phyloP scores from a whole-genome alignment of 2,797 vertebrate species.

The Sebastes itinus region DNA sequence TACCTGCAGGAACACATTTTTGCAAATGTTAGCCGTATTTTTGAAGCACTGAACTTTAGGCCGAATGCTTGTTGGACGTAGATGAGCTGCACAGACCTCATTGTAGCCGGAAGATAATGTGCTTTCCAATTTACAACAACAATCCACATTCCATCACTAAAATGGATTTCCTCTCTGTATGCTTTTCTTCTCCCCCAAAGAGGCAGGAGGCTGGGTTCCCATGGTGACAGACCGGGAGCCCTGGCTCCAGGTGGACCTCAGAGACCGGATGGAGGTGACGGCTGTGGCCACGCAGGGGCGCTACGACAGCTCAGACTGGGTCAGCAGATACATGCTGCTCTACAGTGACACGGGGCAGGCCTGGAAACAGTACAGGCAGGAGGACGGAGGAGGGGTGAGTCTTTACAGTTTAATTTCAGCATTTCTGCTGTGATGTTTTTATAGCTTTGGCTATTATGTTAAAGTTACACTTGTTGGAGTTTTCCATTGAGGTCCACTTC shows the following conservation, averaged over 20 bases:
- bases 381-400: constrained; percentile 91
- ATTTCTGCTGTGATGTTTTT: background rate
- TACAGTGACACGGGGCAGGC: constrained; percentile 93
- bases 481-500: background rate
- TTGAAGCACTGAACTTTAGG: too few species aligned
- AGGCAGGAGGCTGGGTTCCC: constrained; percentile 93
- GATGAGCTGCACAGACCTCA: too few species aligned
- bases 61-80: too few species aligned
- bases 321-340: constrained; percentile 90
- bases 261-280: constrained; percentile 91
- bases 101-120: too few species aligned
- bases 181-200: too few species aligned
- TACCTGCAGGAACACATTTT: too few species aligned
- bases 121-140: background rate
- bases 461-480: too few species aligned
- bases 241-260: constrained; percentile 96
- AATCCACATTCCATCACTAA: background rate
- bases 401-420: background rate
- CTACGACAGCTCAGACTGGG: constrained; percentile 93
- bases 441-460: too few species aligned
- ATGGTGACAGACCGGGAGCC: constrained; percentile 86
- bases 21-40: too few species aligned
- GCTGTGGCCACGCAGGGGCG: constrained; percentile 93
- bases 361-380: constrained; percentile 93
- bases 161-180: background rate